A percentile compares a stretch with the other conserved stretches of the same genome.
phyloP scores from a whole-genome alignment of 2,888 invertebrate genomes.

The Sinhomidia bicolor region DNA sequence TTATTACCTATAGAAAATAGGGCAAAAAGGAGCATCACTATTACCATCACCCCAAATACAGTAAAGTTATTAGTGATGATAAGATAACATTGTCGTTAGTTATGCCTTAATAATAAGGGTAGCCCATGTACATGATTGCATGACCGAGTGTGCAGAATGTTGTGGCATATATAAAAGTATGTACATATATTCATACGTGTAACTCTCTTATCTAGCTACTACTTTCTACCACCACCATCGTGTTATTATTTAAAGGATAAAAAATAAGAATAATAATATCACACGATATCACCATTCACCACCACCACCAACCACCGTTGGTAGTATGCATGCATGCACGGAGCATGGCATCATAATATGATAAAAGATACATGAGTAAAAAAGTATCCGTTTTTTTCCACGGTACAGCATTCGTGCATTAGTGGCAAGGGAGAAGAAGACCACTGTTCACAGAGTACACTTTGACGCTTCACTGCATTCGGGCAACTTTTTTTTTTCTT shows the following conservation, averaged over 20 bases:
- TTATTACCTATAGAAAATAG: not conserved
- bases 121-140: conserved; percentile 36
- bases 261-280: conserved; percentile 6
- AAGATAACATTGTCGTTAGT: conserved; percentile 34
- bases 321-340: not conserved
- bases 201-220: too few relatives aligned
- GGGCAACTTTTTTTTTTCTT: not conserved
- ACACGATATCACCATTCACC: not conserved
- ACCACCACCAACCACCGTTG: too few relatives aligned
- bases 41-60: not conserved
- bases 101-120: conserved; percentile 27
- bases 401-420: conserved; percentile 48
- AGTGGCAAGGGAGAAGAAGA: not conserved
- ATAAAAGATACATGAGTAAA: conserved; percentile 36
- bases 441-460: not conserved
- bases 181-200: too few relatives aligned
- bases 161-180: not conserved
- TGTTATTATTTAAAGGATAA: not conserved
- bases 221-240: too few relatives aligned
- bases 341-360: conserved; percentile 17
- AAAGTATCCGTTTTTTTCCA: conserved; percentile 18
- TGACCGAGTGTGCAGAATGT: conserved; percentile 15
- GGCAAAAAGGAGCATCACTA: not conserved
- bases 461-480: not conserved
- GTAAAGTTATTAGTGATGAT: not conserved